Conservation (phyloP, 2,888 invertebrate species). For the Drosophila acutilabella region DNA sequence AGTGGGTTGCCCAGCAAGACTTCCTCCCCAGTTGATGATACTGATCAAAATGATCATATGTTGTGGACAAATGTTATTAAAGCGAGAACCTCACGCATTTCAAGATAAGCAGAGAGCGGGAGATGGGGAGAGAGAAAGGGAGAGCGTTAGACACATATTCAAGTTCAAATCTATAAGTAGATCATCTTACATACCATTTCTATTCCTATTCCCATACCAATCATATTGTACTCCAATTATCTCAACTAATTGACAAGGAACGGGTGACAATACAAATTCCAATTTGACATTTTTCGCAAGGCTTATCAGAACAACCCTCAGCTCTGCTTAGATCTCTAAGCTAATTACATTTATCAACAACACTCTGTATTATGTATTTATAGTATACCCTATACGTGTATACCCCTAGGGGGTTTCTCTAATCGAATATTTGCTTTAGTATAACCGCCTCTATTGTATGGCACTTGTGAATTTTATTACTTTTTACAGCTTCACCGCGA, state of each 20-base stretch:
- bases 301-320: constrained; percentile 37
- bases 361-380: neutral
- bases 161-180: constrained; percentile 61
- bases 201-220: neutral
- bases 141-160: constrained; percentile 24
- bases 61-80: constrained; percentile 13
- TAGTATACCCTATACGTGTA: constrained; percentile 5
- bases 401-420: constrained; percentile 11
- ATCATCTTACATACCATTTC: constrained; percentile 22
- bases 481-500: constrained; percentile 47
- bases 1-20: constrained; percentile 67
- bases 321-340: constrained; percentile 37
- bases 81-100: constrained; percentile 36
- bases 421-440: constrained; percentile 41
- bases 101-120: constrained; percentile 45
- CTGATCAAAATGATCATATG: neutral
- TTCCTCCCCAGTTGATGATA: constrained; percentile 53
- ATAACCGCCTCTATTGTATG: constrained; percentile 27
- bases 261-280: constrained; percentile 69
- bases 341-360: constrained; percentile 68
- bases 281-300: constrained; percentile 39
- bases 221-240: constrained; percentile 70
- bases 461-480: constrained; percentile 43
- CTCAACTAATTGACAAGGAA: constrained; percentile 65
- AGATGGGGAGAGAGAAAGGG: neutral